Evolutionary conservation across 2,797 vertebrate genomes (phyloP), one percentile per base, ranked within the genome.

Genomic region (Babyrousa celebensis): DNA sequence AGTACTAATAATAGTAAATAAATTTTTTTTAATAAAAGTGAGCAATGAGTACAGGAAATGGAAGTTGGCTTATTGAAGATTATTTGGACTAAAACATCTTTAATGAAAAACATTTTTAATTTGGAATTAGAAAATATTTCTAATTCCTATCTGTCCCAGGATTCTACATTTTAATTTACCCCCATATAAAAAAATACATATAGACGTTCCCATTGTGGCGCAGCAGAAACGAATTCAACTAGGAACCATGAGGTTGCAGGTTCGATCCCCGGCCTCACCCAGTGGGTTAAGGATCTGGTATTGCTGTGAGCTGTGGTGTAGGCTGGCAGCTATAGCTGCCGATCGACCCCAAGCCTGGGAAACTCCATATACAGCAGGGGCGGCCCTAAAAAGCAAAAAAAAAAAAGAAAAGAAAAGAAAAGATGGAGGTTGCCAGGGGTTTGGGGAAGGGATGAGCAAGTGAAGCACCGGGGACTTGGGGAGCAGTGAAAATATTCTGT

Each of bases 61-160:
- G 18, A 40, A 40, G n/a, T 15, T 65, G 15, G 63, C 70, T 86
- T 86, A 75, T 36, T 27, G 36, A 72, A 78, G 58, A 71, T 77
- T 78, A 80, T 67, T 63, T 83, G 70, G 36, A 93, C n/a, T 75
- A 54, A 83, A 84, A 77, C 11, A 25, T 43, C n/a, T 82, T 82
- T 36, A n/a, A 82, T 16, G 67, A 67, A 60, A 86, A 79, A 93
- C 36, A 36, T 36, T 36, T 36, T 36, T 36, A 36, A 36, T 36
- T 36, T 36, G 36, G 36, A 36, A 36, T 36, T 36, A 36, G 36
- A 36, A 92, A 62, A 70, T 16, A 62, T 60, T 92, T 79, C 29
- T n/a, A 27, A 72, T 52, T 91, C 58, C 52, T 79, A 70, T 54
- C 65, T 85, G 43, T 71, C 43, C 60, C 36, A 70, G 20, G 48